Evolutionary conservation across 2,113 vertebrate species (phyloP).

Genomic region (Varanus salvator): DNA sequence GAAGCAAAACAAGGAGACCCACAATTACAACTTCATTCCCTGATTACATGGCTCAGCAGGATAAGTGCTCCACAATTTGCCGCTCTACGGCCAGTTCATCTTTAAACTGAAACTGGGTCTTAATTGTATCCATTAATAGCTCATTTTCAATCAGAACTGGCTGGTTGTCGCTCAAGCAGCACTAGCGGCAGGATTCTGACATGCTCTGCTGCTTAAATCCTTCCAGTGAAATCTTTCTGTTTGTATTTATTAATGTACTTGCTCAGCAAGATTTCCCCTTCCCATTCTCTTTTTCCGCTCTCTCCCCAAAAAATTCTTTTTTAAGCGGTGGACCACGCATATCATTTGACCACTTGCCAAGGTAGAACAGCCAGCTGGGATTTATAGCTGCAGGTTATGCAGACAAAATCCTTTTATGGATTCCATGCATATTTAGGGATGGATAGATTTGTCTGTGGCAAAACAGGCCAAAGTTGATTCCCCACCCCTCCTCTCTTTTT

Average conservation of each 20-base stretch:
- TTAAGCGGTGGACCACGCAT: slow-evolving; percentile 58
- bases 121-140: slow-evolving; percentile 83
- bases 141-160: slow-evolving; percentile 76
- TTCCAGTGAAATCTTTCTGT: slow-evolving; percentile 51
- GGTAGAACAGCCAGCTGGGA: slow-evolving; percentile 48
- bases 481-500: slow-evolving; percentile 42
- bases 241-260: slow-evolving; percentile 72
- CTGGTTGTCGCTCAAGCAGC: slow-evolving; percentile 55
- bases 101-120: slow-evolving; percentile 77
- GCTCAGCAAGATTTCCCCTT: slow-evolving; percentile 51
- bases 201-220: slow-evolving; percentile 60
- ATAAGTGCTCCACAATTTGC: slow-evolving; percentile 77
- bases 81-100: slow-evolving; percentile 76
- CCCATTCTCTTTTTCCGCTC: no score
- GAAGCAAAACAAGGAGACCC: slow-evolving; percentile 73
- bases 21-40: slow-evolving; percentile 72
- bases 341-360: slow-evolving; percentile 55
- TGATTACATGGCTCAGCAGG: slow-evolving; percentile 81
- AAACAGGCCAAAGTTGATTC: slow-evolving; percentile 47
- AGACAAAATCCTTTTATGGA: slow-evolving; percentile 48
- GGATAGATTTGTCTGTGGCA: slow-evolving; percentile 56
- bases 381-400: slow-evolving; percentile 53
- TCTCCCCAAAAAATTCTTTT: slow-evolving; percentile 47
- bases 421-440: slow-evolving; percentile 68
- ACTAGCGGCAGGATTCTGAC: slow-evolving; percentile 58